These are phyloP conservation scores for Cyprinella venusta DNA, from an alignment of 2,797 vertebrate genomes.

Conservation along the genomic window DNA sequence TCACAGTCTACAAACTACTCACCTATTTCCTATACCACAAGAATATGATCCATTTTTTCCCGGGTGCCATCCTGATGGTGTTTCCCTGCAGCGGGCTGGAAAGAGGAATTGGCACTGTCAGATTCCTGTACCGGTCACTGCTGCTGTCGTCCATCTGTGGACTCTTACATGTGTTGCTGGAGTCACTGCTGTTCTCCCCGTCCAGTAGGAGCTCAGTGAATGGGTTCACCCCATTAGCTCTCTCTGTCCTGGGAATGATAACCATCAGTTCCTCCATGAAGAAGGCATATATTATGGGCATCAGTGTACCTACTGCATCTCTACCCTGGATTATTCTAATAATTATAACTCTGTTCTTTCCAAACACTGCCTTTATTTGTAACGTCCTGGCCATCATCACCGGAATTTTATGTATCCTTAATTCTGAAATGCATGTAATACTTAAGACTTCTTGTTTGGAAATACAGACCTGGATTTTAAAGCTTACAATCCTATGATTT, in stretches of 20 bases:
- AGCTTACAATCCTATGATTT: neutral
- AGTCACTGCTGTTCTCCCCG: conserved; percentile 55
- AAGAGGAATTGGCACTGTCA: conserved; percentile 61
- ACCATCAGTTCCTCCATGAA: conserved; percentile 59
- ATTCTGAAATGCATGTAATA: neutral
- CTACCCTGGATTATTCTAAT: conserved; percentile 64
- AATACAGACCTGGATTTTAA: neutral
- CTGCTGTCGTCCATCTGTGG: conserved; percentile 53
- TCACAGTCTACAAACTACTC: conserved; percentile 64
- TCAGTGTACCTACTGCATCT: conserved; percentile 59
- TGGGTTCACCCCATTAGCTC: conserved; percentile 59
- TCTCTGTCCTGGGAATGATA: conserved; percentile 59
- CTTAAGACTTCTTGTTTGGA: neutral
- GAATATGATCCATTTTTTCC: conserved; percentile 46
- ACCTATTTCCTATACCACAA: conserved; percentile 64
- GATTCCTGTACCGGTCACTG: conserved; percentile 56
- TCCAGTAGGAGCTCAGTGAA: conserved; percentile 45
- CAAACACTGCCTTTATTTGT: conserved; percentile 60
- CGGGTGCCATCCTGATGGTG: conserved; percentile 46
- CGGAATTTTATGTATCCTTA: conserved; percentile 67
- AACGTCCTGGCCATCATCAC: conserved; percentile 58
- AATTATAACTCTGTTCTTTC: conserved; percentile 55
- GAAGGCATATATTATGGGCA: conserved; percentile 58
- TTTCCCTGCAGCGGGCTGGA: conserved; percentile 59
- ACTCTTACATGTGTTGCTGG: conserved; percentile 56